A percentile compares a stretch with the other conserved stretches of the same genome.
phyloP scores from a whole-genome alignment of 2,113 vertebrate genomes.

The Otolemur garnettii region DNA sequence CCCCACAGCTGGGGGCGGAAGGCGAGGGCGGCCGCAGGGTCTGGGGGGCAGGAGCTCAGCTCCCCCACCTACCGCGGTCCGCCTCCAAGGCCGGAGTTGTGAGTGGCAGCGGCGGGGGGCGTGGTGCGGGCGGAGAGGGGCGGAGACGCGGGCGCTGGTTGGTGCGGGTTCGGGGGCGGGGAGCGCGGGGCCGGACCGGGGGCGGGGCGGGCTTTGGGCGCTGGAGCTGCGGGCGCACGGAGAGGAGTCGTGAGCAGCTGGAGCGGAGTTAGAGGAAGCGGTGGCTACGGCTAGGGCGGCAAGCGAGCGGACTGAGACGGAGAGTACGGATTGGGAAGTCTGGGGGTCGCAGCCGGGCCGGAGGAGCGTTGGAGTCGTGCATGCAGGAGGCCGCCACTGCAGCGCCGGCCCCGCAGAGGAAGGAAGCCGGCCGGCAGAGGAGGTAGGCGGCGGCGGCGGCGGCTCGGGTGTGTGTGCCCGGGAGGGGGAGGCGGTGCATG shows the following conservation, averaged over 20 bases:
- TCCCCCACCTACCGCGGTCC: fast-evolving
- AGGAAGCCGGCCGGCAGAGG: constrained; percentile 70
- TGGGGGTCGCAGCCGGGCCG: fast-evolving
- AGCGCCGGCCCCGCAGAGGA: constrained; percentile 29
- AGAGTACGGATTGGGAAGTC: neutral
- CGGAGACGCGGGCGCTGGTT: constrained; percentile 41
- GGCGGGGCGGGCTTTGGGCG: constrained; percentile 31
- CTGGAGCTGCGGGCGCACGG: neutral
- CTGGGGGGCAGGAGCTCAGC: neutral
- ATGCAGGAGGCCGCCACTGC: constrained; percentile 27
- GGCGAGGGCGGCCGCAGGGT: neutral
- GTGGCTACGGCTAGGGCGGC: neutral
- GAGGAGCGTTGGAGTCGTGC: neutral
- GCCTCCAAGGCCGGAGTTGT: neutral
- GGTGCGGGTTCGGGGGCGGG: constrained; percentile 61
- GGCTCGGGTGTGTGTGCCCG: constrained; percentile 64
- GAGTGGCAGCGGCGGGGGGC: neutral
- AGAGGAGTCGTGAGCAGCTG: constrained; percentile 61
- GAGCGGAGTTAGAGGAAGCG: constrained; percentile 77
- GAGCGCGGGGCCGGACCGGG: neutral
- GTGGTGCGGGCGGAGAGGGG: constrained; percentile 32
- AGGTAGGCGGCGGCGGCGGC: constrained; percentile 64
- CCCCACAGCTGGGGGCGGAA: constrained; percentile 46
- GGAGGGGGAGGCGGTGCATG: constrained; percentile 75
- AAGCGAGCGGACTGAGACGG: neutral